phyloP scores from a whole-genome alignment of 2,888 invertebrate genomes.

The Ophioninae sp. region DNA sequence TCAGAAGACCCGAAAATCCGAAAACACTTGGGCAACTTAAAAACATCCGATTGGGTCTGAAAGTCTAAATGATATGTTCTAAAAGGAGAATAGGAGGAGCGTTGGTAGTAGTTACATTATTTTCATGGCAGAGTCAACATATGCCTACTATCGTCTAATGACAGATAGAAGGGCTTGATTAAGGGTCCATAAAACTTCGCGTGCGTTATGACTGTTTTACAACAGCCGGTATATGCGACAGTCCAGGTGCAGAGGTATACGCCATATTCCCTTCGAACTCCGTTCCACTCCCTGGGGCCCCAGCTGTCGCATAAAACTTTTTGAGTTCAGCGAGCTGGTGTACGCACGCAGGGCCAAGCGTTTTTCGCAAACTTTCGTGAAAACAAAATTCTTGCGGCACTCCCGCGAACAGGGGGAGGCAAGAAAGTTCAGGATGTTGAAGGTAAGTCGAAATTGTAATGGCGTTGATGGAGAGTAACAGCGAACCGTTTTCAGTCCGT shows the following conservation, averaged over 20 bases:
- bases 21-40: too few relatives aligned
- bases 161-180: slow-evolving; percentile 4
- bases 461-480: slow-evolving; percentile 1
- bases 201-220: background rate
- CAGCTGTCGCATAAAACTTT: slow-evolving; percentile 61
- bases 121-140: background rate
- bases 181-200: background rate
- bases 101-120: slow-evolving; percentile 20
- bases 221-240: background rate
- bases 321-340: slow-evolving; percentile 22
- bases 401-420: slow-evolving; percentile 2
- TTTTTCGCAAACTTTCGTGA: slow-evolving; percentile 26
- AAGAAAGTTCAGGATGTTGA: slow-evolving; percentile 31
- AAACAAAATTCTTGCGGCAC: slow-evolving; percentile 47
- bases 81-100: background rate
- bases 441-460: slow-evolving; percentile 12
- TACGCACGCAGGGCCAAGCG: slow-evolving; percentile 22
- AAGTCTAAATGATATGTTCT: too few relatives aligned
- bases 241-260: slow-evolving; percentile 37
- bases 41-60: too few relatives aligned
- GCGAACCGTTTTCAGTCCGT: background rate
- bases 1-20: too few relatives aligned
- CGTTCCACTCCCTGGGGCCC: slow-evolving; percentile 38
- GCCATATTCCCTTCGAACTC: slow-evolving; percentile 23
- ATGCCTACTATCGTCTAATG: background rate